Base-by-base conservation (phyloP, 2,888 invertebrate genomes). In the Dryadula phaetusa region DNA sequence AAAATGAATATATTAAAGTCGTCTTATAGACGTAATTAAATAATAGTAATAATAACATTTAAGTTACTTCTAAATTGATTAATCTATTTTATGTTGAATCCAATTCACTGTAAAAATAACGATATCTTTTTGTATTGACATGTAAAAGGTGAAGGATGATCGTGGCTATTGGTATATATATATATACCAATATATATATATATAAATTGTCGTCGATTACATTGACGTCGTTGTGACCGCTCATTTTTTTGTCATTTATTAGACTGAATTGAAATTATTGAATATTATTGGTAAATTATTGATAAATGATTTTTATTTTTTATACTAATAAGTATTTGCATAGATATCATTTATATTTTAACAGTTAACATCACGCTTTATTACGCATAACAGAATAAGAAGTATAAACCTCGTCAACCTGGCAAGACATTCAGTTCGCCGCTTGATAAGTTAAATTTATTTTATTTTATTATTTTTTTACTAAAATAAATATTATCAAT, bases 71-170 rank as follows among this genome's bases (percentile, higher is more conserved):
- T n/a, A 54, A 16, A 54, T 20, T 37, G 1, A 40, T 37, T 54
- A 54, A 37, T 37, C n/a, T 8, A 22, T 0, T 37, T 37, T 0
- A 34, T 7, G 4, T 20, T 22, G 37, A 54, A 22, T 37, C 10
- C 37, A 54, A 37, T 32, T 37, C 22, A 22, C 10, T 40, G 28
- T 32, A 28, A 52, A 52, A 52, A 10, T 37, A 22, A 7, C n/a
- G 8, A 40, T 14, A 37, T 37, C 37, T 40, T 25, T 4, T 56
- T 20, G 37, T 40, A 37, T 56, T 37, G 10, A 56, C 7, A 37
- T 10, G n/a, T 20, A 47, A 64, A 47, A 56, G 32, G 56, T 47
- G 46, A 56, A 64, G 64, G 20, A 56, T 40, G 54, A 56, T 22
- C 34, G 16, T 56, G 10, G 34, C 16, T 64, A 16, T 54, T 56